Percentiles rank a stretch among this genome's conserved stretches.
These are phyloP conservation scores for Myrmecophaga tridactyla DNA, from an alignment of 2,113 vertebrate genomes.

Conservation along the genomic window DNA sequence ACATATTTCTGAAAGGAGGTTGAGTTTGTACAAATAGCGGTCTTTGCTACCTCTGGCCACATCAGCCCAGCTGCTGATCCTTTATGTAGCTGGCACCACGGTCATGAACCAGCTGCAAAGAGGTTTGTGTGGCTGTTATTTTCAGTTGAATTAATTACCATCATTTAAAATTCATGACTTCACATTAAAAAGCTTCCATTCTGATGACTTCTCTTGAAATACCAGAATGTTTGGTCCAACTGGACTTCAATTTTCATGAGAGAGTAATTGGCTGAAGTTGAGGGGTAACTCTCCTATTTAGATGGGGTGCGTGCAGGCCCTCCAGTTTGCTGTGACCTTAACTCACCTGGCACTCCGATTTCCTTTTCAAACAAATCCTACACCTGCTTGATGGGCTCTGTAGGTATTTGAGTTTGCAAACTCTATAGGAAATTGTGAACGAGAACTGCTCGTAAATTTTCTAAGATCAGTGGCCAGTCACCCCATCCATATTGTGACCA, in stretches of 20 bases:
- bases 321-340: not conserved
- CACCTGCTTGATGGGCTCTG: not conserved
- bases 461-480: not conserved
- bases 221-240: not conserved
- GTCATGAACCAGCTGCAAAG: not conserved
- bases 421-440: not conserved
- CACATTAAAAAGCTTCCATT: not conserved
- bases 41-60: not conserved
- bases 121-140: not conserved
- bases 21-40: too few relatives aligned
- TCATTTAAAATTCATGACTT: slow-evolving; percentile 13
- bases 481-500: not conserved
- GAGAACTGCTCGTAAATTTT: not conserved
- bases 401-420: not conserved
- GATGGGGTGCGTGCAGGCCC: not conserved
- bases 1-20: not conserved
- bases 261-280: not conserved
- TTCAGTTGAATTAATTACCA: not conserved
- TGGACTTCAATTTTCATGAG: not conserved
- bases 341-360: not conserved
- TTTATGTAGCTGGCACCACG: not conserved
- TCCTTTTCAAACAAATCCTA: not conserved
- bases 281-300: not conserved
- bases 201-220: not conserved
- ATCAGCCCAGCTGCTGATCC: not conserved